phyloP scores from a whole-genome alignment of 1,140 invertebrate genomes.

The Gonatopus flavifemur region DNA sequence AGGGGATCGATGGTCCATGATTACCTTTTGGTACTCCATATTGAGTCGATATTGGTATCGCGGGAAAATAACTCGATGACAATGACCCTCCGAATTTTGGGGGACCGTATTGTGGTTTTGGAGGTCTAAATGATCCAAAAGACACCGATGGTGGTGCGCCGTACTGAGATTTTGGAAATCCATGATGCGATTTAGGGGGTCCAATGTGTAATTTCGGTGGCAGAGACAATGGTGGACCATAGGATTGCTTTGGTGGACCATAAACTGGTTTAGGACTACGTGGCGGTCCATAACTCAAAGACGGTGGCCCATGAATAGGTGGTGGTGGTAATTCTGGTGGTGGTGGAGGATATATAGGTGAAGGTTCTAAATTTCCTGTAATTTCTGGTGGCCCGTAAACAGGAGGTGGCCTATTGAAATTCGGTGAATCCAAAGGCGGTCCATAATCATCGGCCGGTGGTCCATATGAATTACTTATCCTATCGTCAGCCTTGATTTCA shows the following conservation, averaged over 20 bases:
- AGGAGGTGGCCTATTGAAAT: conserved; percentile 46
- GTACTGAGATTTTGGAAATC: conserved; percentile 56
- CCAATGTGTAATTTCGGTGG: conserved; percentile 53
- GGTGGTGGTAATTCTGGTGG: conserved; percentile 48
- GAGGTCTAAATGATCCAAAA: conserved; percentile 34
- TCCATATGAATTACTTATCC: conserved; percentile 51
- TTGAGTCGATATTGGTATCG: conserved; percentile 43
- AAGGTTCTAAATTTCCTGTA: conserved; percentile 46
- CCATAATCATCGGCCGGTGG: conserved; percentile 43
- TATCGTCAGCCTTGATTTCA: conserved; percentile 40
- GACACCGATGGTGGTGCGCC: conserved; percentile 48
- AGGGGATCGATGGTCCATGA: conserved; percentile 43
- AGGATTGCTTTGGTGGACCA: conserved; percentile 51
- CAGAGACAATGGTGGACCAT: conserved; percentile 42
- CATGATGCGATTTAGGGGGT: conserved; percentile 54
- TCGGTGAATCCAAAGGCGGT: conserved; percentile 28
- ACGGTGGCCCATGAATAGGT: conserved; percentile 46
- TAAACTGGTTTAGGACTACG: conserved; percentile 48
- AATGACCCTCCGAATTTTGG: conserved; percentile 47
- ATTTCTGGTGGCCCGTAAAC: conserved; percentile 52
- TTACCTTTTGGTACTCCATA: conserved; percentile 26
- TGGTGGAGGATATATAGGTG: conserved; percentile 48
- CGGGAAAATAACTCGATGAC: conserved; percentile 43
- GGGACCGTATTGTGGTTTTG: conserved; percentile 53
- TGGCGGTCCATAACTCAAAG: conserved; percentile 46